phyloP scores from a whole-genome alignment of 2,888 invertebrate species.

The Microctonus hyperodae region DNA sequence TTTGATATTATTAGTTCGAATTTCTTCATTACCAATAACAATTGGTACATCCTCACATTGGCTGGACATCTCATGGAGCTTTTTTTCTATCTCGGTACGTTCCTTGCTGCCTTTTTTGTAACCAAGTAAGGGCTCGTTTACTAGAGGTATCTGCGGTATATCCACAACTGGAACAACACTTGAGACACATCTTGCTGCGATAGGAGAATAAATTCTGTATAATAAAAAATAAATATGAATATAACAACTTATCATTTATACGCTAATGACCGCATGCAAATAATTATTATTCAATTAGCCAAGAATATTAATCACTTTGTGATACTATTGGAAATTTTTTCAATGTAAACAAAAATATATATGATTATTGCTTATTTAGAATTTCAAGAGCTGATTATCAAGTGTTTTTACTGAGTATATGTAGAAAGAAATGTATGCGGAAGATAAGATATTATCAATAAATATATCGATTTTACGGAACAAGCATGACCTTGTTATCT shows the following conservation, averaged over 20 bases:
- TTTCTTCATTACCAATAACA: slow-evolving; percentile 92
- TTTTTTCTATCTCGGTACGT: slow-evolving; percentile 74
- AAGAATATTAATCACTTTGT: neutral
- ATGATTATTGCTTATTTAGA: neutral
- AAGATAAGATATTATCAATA: neutral
- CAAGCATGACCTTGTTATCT: neutral
- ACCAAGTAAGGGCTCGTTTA: slow-evolving; percentile 82
- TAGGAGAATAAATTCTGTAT: slow-evolving; percentile 52
- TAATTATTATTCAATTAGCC: neutral
- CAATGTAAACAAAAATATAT: neutral
- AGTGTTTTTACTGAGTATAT: neutral
- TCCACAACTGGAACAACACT: slow-evolving; percentile 73
- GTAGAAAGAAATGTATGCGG: neutral
- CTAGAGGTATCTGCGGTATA: slow-evolving; percentile 72
- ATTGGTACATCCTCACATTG: slow-evolving; percentile 89
- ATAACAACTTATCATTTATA: neutral
- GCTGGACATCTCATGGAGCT: slow-evolving; percentile 71
- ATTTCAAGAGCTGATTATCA: neutral
- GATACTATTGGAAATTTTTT: no score
- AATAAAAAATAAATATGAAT: slow-evolving; percentile 23
- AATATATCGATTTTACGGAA: neutral
- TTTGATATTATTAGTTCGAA: slow-evolving; percentile 75
- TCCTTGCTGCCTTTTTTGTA: slow-evolving; percentile 87
- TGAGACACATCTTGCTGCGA: slow-evolving; percentile 65
- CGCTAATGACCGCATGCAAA: neutral